Conservation (phyloP, 92 coral and sea anemone species). For the Actinernus sp. region DNA sequence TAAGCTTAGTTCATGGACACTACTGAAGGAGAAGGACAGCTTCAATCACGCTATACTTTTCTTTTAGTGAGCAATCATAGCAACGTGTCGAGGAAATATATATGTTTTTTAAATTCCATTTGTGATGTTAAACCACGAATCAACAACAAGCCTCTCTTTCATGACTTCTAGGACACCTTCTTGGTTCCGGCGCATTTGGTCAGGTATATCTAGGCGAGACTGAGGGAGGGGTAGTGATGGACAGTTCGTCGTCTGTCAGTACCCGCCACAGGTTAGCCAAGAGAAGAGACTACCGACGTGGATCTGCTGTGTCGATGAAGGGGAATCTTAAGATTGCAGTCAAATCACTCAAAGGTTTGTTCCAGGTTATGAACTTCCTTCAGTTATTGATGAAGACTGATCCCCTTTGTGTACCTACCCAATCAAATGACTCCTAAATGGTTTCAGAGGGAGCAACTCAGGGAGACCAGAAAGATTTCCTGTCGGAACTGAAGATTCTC, state of each 20-base stretch:
- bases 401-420: too few species aligned
- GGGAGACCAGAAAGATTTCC: conserved; percentile 75
- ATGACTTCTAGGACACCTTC: conserved; percentile 22
- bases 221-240: conserved; percentile 54
- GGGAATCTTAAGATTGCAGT: conserved; percentile 83
- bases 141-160: too few species aligned
- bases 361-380: too few species aligned
- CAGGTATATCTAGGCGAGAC: conserved; percentile 91
- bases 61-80: too few species aligned
- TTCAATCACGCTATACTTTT: too few species aligned
- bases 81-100: too few species aligned
- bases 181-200: conserved; percentile 93
- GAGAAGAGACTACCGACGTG: conserved; percentile 56
- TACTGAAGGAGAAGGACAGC: too few species aligned
- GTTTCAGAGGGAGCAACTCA: conserved; percentile 77
- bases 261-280: conserved; percentile 66
- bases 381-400: too few species aligned
- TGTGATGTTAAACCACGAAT: too few species aligned
- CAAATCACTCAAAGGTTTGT: conserved; percentile 83
- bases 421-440: background rate
- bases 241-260: conserved; percentile 52
- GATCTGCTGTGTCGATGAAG: conserved; percentile 60
- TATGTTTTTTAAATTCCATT: too few species aligned
- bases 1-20: too few species aligned
- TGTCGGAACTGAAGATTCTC: conserved; percentile 88